phyloP scores from a whole-genome alignment of 2,797 vertebrate genomes.

The Falco berigora region DNA sequence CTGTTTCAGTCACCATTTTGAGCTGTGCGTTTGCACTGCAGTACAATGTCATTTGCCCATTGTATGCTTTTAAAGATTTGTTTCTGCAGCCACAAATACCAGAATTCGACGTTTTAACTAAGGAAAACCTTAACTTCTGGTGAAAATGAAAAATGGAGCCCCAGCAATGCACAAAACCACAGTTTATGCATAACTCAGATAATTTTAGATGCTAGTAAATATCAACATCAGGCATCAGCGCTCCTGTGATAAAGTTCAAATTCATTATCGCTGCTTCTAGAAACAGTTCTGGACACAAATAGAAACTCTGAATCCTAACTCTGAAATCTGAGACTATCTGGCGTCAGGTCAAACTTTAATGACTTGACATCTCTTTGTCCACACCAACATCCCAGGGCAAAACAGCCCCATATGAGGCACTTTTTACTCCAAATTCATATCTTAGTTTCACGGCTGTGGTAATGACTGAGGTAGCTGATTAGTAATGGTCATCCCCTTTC shows the following conservation, averaged over 20 bases:
- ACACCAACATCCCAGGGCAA: conserved; percentile 14
- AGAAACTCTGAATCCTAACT: conserved; percentile 4
- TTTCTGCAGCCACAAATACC: neutral
- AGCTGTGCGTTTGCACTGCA: neutral
- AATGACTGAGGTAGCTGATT: conserved; percentile 12
- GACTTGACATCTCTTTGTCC: conserved; percentile 31
- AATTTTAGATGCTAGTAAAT: neutral
- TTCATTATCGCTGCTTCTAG: neutral
- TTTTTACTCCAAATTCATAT: neutral
- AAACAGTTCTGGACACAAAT: neutral
- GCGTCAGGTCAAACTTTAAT: neutral
- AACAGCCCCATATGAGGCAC: neutral
- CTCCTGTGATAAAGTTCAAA: neutral
- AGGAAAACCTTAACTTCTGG: neutral
- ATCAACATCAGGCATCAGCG: neutral
- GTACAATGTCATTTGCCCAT: neutral
- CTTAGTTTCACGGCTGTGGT: neutral
- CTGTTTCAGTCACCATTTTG: neutral
- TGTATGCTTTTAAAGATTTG: neutral
- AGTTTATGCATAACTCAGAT: neutral
- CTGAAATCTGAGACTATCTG: conserved; percentile 6
- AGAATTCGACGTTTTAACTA: neutral
- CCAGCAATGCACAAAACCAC: neutral
- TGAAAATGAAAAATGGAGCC: neutral
- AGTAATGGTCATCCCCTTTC: neutral